Evolutionary conservation across 2,797 vertebrate genomes (phyloP).

Genomic region (Dendrocincla fuliginosa): DNA sequence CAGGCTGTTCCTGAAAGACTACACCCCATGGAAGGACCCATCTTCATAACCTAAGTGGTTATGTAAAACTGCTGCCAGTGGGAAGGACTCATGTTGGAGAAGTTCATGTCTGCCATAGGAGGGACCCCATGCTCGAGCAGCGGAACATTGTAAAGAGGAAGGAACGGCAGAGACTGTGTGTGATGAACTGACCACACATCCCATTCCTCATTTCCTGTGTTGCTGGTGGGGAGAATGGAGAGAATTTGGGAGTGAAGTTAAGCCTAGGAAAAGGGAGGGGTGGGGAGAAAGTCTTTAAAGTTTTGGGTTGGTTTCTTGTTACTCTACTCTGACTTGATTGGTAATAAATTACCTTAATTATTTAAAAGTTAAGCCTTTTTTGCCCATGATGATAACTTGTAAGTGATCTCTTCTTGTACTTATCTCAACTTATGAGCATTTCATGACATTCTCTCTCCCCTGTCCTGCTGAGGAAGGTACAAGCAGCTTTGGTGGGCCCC

Average conservation of each 20-base stretch:
- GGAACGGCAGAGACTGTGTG: not conserved
- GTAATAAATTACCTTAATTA: not conserved
- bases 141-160: not conserved
- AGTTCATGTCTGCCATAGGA: fast-evolving
- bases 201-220: fast-evolving
- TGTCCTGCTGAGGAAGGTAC: not conserved
- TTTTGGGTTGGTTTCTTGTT: not conserved
- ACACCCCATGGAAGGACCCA: not conserved
- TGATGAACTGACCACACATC: not conserved
- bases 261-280: not conserved
- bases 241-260: not conserved
- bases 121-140: fast-evolving
- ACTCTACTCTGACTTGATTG: not conserved
- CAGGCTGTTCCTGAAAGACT: not conserved
- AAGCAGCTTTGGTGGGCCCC: not conserved
- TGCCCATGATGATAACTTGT: not conserved
- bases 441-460: not conserved
- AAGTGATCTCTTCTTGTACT: not conserved
- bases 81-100: fast-evolving
- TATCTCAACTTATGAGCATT: fast-evolving
- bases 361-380: not conserved
- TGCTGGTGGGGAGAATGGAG: not conserved
- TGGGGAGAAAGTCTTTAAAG: not conserved
- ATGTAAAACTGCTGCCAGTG: not conserved
- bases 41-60: fast-evolving